phyloP scores from a whole-genome alignment of 2,797 vertebrate species.

The Anguilla obscura region DNA sequence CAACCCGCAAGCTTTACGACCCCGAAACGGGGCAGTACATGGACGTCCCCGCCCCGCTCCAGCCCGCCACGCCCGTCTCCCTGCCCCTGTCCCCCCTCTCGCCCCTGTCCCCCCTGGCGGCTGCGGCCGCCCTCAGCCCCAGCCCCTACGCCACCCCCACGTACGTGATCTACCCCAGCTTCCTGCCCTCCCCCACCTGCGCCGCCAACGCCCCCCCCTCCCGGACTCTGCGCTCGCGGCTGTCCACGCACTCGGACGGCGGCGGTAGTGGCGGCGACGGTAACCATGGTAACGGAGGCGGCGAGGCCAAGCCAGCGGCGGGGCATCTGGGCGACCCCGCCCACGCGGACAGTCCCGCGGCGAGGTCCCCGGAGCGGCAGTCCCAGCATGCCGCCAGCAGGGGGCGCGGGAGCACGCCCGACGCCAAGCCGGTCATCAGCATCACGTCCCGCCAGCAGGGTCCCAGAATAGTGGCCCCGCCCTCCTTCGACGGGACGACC shows the following conservation, averaged over 20 bases:
- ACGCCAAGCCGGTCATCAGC: slow-evolving; percentile 88
- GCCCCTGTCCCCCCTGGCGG: slow-evolving; percentile 69
- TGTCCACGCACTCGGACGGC: slow-evolving; percentile 54
- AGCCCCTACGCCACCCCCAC: slow-evolving; percentile 68
- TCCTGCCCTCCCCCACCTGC: slow-evolving; percentile 32
- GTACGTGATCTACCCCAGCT: slow-evolving; percentile 76
- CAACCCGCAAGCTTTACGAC: slow-evolving; percentile 87
- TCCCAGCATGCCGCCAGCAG: slow-evolving; percentile 57
- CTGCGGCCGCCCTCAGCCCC: slow-evolving; percentile 74
- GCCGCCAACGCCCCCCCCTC: slow-evolving; percentile 56
- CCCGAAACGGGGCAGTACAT: slow-evolving; percentile 92
- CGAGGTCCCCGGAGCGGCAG: slow-evolving; percentile 56
- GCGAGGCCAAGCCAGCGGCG: slow-evolving; percentile 43
- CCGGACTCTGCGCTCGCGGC: slow-evolving; percentile 24
- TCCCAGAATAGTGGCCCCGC: slow-evolving; percentile 89
- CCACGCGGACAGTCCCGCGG: slow-evolving; percentile 83
- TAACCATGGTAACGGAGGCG: slow-evolving; percentile 37
- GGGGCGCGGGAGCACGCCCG: slow-evolving; percentile 48
- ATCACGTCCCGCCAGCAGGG: slow-evolving; percentile 86
- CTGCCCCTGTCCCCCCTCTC: slow-evolving; percentile 71
- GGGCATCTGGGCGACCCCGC: slow-evolving; percentile 44
- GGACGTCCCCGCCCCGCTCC: slow-evolving; percentile 80
- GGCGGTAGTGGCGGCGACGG: slow-evolving; percentile 29
- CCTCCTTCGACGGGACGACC: slow-evolving; percentile 95
- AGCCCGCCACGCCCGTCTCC: slow-evolving; percentile 63